Percentiles rank a stretch among this genome's conserved stretches.
phyloP scores from a whole-genome alignment of 1,140 invertebrate genomes.

The Apis cerana region DNA sequence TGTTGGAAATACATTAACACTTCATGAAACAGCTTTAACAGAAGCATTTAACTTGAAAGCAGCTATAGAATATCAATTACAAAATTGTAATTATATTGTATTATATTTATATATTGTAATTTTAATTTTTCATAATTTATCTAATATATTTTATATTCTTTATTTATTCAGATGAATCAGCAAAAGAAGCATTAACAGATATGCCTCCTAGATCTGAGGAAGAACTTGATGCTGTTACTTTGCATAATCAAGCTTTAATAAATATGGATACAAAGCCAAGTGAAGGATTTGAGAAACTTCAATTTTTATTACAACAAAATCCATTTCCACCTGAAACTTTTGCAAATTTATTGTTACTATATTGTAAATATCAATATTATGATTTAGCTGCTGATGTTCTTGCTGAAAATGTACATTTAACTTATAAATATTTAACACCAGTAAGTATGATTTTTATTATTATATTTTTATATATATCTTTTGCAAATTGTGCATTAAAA shows the following conservation, averaged over 20 bases:
- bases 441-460: conserved; percentile 80
- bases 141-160: not conserved
- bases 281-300: conserved; percentile 98
- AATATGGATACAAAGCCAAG: conserved; percentile 95
- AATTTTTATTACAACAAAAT: conserved; percentile 97
- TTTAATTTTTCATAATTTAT: not conserved
- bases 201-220: conserved; percentile 98
- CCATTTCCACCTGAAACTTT: conserved; percentile 99
- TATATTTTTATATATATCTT: not conserved
- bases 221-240: conserved; percentile 98
- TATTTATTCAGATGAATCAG: conserved; percentile 87
- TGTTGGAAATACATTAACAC: conserved; percentile 97
- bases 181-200: conserved; percentile 96
- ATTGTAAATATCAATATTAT: conserved; percentile 98
- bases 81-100: conserved; percentile 93
- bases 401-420: conserved; percentile 98
- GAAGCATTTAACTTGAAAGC: conserved; percentile 99
- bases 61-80: conserved; percentile 98
- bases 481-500: not conserved
- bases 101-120: not conserved
- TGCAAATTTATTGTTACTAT: conserved; percentile 96
- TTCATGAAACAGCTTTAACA: conserved; percentile 98
- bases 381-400: conserved; percentile 98
- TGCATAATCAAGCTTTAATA: conserved; percentile 98
- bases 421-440: conserved; percentile 96